Base-by-base conservation (phyloP, 1,140 invertebrate genomes). In the Drosophila leontia region DNA sequence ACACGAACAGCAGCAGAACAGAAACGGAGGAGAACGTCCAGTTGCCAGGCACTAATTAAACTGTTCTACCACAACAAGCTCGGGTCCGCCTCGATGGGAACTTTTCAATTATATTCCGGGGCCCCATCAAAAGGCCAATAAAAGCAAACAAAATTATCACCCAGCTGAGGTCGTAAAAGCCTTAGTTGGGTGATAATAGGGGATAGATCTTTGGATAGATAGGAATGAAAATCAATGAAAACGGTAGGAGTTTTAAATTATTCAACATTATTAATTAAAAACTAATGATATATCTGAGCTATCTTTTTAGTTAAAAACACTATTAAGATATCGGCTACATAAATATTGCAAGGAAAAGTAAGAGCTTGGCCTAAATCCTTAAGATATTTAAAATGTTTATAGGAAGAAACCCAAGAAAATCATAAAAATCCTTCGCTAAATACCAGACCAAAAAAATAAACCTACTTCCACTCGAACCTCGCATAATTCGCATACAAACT, bases 1-100 rank as follows among this genome's bases (percentile, higher is more conserved):
- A 90, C 82, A 85, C 84, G 85, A 84, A 80, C 37, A 72, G 45
- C 47, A 59, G 68, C 57, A 75, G 65, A 23, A 56, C 57, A 75
- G 65, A 23, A 56, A 50, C 57, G 55, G 37, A 42, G 9, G 35
- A 59, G 51, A 75, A 78, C 62, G 55, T 50, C 51, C 67, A 72
- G 68, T 72, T 72, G 67, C 70, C 53, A 72, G 48, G 80, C 68
- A 83, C 78, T 88, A 88, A 88, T 88, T 90, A 88, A 88, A 88
- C 87, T 88, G 85, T 88, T 90, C 82, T 78, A 55, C 80, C 85
- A 75, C 69, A 83, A 84, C 56, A 63, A 79, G 64, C 35, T 48
- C 19, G 19, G 53, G 1, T 37, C 70, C 68, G 53, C 45, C 53
- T 39, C 82, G 63, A 34, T 72, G 48, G 50, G 62, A 57, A 78